These are phyloP conservation scores for Microcebus tavaratra DNA, from an alignment of 2,113 vertebrate genomes.

Conservation along the genomic window DNA sequence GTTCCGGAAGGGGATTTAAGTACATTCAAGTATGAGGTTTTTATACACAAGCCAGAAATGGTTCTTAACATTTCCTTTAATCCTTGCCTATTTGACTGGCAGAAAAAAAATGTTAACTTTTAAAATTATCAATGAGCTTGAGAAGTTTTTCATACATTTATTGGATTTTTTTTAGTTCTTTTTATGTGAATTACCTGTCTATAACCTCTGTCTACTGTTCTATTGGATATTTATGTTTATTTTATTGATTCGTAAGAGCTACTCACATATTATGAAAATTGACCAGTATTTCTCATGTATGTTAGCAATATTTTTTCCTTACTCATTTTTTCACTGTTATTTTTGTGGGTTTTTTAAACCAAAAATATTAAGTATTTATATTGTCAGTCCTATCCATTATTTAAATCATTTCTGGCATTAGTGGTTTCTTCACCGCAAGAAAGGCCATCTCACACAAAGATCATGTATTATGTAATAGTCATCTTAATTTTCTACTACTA, in stretches of 20 bases:
- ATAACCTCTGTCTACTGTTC: neutral
- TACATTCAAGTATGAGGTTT: neutral
- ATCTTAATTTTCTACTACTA: neutral
- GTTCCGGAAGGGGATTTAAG: neutral
- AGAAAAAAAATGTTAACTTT: neutral
- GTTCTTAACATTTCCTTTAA: neutral
- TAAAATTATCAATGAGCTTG: neutral
- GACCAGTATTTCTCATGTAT: neutral
- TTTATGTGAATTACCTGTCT: neutral
- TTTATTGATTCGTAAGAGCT: neutral
- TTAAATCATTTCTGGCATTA: neutral
- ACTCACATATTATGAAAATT: neutral
- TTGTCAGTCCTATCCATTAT: neutral
- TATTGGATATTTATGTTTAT: neutral
- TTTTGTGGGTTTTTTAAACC: neutral
- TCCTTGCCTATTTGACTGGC: neutral
- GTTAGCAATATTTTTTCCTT: neutral
- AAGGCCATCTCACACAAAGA: neutral
- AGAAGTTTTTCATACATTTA: neutral
- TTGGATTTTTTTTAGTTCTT: conserved; percentile 26
- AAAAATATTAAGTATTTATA: neutral
- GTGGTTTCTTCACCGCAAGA: neutral
- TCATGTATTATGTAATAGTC: neutral
- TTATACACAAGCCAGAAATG: neutral
- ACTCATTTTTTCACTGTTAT: neutral